Evolutionary conservation across 1,140 invertebrate genomes (phyloP).

Genomic region (Pseudomyrmex cubaensis): DNA sequence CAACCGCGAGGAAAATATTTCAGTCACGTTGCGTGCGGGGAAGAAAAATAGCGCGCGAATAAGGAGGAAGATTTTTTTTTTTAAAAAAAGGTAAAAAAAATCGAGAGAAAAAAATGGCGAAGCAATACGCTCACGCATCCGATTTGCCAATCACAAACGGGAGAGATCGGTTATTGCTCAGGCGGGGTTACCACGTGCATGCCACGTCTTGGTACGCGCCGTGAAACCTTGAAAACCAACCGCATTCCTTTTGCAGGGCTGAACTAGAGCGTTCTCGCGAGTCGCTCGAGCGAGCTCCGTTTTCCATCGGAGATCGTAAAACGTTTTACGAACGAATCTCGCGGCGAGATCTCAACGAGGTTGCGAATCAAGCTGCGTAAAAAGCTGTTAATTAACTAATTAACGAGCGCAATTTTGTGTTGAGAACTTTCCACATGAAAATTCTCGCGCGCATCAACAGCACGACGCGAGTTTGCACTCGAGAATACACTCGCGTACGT

Average conservation of each 20-base stretch:
- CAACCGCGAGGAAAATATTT: background rate
- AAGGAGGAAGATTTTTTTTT: no score
- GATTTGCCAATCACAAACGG: conserved; percentile 67
- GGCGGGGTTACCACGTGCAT: conserved; percentile 62
- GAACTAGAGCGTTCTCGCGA: conserved; percentile 62
- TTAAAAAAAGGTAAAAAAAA: background rate
- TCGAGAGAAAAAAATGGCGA: background rate
- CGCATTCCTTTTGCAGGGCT: conserved; percentile 70
- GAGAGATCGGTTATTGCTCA: conserved; percentile 65
- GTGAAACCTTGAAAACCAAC: conserved; percentile 68
- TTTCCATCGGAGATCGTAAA: no score
- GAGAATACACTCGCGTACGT: no score
- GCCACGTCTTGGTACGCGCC: conserved; percentile 70
- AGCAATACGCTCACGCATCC: background rate
- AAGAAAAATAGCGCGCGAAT: background rate
- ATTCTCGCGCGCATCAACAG: no score
- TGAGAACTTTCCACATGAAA: no score
- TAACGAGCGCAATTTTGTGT: no score
- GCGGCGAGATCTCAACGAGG: no score
- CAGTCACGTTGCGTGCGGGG: background rate
- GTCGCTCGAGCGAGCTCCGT: no score
- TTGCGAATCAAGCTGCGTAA: no score
- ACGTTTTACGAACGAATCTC: no score
- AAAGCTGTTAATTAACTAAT: no score
- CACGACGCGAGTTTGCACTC: no score